phyloP scores from a whole-genome alignment of 2,797 vertebrate genomes.

The Meriones psammophilus region DNA sequence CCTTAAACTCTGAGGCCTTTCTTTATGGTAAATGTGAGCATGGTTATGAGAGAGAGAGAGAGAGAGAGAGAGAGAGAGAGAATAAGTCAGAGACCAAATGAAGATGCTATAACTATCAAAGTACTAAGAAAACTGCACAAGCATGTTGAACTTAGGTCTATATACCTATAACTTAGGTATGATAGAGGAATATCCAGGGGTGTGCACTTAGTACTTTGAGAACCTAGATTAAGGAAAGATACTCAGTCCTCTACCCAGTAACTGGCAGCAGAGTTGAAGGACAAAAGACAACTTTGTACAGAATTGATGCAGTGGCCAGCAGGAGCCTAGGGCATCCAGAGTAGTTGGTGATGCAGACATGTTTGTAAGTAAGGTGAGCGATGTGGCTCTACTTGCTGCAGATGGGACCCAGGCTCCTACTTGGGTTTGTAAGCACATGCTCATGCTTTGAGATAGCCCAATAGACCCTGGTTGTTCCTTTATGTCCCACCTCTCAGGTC shows the following conservation, averaged over 20 bases:
- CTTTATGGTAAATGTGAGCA: neutral
- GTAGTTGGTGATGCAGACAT: neutral
- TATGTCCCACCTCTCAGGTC: neutral
- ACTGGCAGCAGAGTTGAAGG: neutral
- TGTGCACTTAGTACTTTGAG: neutral
- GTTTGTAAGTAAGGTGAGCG: neutral
- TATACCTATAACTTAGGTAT: too few relatives aligned
- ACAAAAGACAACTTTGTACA: neutral
- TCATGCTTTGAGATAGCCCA: conserved; percentile 38
- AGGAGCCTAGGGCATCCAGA: neutral
- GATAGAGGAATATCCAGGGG: fast-evolving
- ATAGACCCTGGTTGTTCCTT: fast-evolving
- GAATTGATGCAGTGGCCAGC: neutral
- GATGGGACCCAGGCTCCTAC: neutral
- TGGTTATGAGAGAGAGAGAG: neutral
- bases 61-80: neutral
- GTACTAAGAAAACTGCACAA: neutral
- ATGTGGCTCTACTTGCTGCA: neutral
- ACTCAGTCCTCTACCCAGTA: fast-evolving
- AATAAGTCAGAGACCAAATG: neutral
- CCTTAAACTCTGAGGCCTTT: neutral
- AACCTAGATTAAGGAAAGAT: neutral
- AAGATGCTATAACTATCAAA: neutral
- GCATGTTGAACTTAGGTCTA: too few relatives aligned
- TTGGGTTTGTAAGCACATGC: neutral